A percentile compares a stretch with the other conserved stretches of the same genome.
phyloP scores from a whole-genome alignment of 2,888 invertebrate species.

The Choreutis nemorana region DNA sequence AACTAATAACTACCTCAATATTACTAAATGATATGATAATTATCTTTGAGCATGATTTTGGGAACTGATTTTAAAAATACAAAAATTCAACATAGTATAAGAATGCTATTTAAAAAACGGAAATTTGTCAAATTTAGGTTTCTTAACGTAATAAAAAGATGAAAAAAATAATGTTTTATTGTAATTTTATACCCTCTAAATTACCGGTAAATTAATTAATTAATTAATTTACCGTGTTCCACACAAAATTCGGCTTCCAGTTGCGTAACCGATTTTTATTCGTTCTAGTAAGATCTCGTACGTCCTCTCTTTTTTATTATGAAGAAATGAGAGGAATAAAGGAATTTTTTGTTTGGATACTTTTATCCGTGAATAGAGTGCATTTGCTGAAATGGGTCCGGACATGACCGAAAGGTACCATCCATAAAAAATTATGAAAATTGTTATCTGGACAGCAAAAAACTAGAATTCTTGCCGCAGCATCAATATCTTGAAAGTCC shows the following conservation, averaged over 20 bases:
- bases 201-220: no score
- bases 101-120: slow-evolving; percentile 60
- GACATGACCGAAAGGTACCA: slow-evolving; percentile 9
- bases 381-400: slow-evolving; percentile 8
- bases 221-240: no score
- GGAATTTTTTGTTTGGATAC: slow-evolving; percentile 3
- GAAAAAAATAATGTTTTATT: slow-evolving; percentile 29
- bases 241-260: slow-evolving; percentile 1
- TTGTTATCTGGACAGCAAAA: no score
- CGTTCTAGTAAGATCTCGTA: slow-evolving; percentile 2
- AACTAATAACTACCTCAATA: slow-evolving; percentile 67
- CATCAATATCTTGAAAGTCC: no score
- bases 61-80: slow-evolving; percentile 50
- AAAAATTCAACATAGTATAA: slow-evolving; percentile 56
- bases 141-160: slow-evolving; percentile 64
- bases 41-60: slow-evolving; percentile 65
- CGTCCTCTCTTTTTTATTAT: slow-evolving; percentile 1
- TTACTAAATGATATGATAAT: slow-evolving; percentile 64
- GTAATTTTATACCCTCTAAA: slow-evolving; percentile 8
- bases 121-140: slow-evolving; percentile 63
- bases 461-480: no score
- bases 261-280: slow-evolving; percentile 1
- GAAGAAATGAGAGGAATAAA: slow-evolving; percentile 1
- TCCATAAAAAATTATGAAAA: slow-evolving; percentile 7
- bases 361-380: slow-evolving; percentile 7